Percentiles rank a stretch among this genome's conserved stretches.
Evolutionary conservation across 2,888 invertebrate species (phyloP).

Genomic region (Epinotia ramella): DNA sequence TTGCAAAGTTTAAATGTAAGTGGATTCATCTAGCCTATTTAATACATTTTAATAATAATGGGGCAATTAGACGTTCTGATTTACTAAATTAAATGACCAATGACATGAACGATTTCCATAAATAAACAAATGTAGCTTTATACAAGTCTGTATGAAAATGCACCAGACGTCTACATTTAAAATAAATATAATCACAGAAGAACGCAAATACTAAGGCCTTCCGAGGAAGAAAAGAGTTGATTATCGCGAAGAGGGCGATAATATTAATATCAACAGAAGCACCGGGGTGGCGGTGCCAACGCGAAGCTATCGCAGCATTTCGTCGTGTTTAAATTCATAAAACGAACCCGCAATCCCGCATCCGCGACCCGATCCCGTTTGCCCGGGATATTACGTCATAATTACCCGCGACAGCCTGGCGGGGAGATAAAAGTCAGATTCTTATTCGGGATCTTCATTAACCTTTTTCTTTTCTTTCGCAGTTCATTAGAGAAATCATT

Average conservation of each 20-base stretch:
- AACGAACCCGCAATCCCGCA: constrained; percentile 38
- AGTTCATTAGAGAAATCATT: constrained; percentile 35
- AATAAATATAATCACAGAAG: background rate
- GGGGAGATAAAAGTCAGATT: constrained; percentile 42
- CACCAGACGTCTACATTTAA: too few species aligned
- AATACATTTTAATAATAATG: too few species aligned
- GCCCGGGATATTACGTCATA: constrained; percentile 44
- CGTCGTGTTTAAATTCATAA: constrained; percentile 45
- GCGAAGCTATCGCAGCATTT: constrained; percentile 40
- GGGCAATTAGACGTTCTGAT: too few species aligned
- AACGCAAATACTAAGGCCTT: background rate
- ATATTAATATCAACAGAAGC: constrained; percentile 43
- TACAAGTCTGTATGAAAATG: too few species aligned
- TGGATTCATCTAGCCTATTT: too few species aligned
- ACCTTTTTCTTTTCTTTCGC: constrained; percentile 42
- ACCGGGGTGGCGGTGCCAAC: constrained; percentile 27
- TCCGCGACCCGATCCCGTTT: constrained; percentile 34
- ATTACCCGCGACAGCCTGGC: constrained; percentile 45
- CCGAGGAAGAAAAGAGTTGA: constrained; percentile 30
- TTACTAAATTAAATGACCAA: too few species aligned
- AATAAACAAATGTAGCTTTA: too few species aligned
- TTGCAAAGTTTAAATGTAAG: too few species aligned
- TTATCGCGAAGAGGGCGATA: constrained; percentile 24
- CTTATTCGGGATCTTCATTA: constrained; percentile 40
- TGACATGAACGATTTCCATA: too few species aligned